These are phyloP conservation scores for Pholis gunnellus DNA, from an alignment of 2,113 vertebrate species.

Conservation along the genomic window DNA sequence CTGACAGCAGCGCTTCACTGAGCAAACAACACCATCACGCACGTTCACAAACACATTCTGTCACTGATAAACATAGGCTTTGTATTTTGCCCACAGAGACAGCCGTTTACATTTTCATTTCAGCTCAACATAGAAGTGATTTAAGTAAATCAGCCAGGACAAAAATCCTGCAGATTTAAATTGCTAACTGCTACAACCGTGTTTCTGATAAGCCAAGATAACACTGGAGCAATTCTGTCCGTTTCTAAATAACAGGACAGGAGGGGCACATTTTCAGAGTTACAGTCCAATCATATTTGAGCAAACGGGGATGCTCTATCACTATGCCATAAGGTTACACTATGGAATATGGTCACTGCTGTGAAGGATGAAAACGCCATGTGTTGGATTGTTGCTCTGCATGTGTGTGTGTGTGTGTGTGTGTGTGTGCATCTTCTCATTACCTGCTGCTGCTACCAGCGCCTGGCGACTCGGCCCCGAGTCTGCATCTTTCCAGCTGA, in stretches of 20 bases:
- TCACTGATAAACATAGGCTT: slow-evolving; percentile 28
- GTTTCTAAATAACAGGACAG: slow-evolving; percentile 11
- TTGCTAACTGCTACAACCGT: not conserved
- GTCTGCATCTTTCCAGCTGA: slow-evolving; percentile 99
- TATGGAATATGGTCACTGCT: slow-evolving; percentile 65
- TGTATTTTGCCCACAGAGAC: slow-evolving; percentile 17
- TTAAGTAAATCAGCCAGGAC: not conserved
- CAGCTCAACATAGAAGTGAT: not conserved
- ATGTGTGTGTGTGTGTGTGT: slow-evolving; percentile 30
- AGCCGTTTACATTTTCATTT: slow-evolving; percentile 5
- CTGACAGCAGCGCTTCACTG: slow-evolving; percentile 34
- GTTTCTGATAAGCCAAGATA: not conserved
- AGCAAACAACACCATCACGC: slow-evolving; percentile 41
- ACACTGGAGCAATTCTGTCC: not conserved
- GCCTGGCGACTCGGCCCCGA: slow-evolving; percentile 97
- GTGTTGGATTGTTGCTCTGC: slow-evolving; percentile 57
- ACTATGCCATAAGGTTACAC: slow-evolving; percentile 68
- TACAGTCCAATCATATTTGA: slow-evolving; percentile 38
- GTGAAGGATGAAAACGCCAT: slow-evolving; percentile 72
- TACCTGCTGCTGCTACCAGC: slow-evolving; percentile 99
- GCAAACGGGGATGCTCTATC: slow-evolving; percentile 35
- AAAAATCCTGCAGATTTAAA: slow-evolving; percentile 7
- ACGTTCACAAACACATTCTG: slow-evolving; percentile 15
- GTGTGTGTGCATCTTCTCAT: slow-evolving; percentile 63
- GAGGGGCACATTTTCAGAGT: not conserved